Evolutionary conservation across 2,113 vertebrate genomes (phyloP).

Genomic region (Alosa alosa): DNA sequence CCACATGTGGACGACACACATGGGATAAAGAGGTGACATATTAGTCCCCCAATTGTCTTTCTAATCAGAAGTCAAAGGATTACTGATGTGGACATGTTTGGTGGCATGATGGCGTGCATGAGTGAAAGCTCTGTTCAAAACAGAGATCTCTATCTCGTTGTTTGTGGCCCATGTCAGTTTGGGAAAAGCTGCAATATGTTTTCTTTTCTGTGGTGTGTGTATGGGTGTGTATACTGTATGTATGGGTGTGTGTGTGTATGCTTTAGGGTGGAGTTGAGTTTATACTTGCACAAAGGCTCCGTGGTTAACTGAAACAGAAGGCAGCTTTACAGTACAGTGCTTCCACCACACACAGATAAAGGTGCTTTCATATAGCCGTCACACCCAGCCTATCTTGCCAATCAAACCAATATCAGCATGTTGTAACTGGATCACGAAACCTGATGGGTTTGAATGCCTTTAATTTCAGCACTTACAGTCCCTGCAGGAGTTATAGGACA

Average conservation of each 20-base stretch:
- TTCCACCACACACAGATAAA: background rate
- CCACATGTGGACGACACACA: background rate
- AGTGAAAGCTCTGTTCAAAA: background rate
- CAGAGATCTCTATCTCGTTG: slow-evolving; percentile 2
- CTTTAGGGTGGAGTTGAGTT: slow-evolving; percentile 6
- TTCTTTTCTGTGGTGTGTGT: background rate
- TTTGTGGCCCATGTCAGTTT: background rate
- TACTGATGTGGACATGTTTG: background rate
- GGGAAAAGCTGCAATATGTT: background rate
- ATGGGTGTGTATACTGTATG: background rate
- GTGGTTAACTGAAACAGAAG: background rate
- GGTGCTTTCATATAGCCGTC: background rate
- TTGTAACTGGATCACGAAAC: background rate
- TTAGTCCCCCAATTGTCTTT: background rate
- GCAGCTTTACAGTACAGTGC: background rate
- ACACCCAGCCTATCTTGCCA: background rate
- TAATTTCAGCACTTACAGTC: background rate
- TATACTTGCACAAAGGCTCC: background rate
- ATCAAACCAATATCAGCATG: background rate
- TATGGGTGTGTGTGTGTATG: background rate
- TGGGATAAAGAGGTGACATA: background rate
- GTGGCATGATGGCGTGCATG: background rate
- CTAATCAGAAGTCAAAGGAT: background rate
- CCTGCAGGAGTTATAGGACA: background rate
- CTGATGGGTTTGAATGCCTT: background rate